A percentile compares a stretch with the other conserved stretches of the same genome.
phyloP scores from a whole-genome alignment of 1,140 invertebrate genomes.

The Drosophila takahashii region DNA sequence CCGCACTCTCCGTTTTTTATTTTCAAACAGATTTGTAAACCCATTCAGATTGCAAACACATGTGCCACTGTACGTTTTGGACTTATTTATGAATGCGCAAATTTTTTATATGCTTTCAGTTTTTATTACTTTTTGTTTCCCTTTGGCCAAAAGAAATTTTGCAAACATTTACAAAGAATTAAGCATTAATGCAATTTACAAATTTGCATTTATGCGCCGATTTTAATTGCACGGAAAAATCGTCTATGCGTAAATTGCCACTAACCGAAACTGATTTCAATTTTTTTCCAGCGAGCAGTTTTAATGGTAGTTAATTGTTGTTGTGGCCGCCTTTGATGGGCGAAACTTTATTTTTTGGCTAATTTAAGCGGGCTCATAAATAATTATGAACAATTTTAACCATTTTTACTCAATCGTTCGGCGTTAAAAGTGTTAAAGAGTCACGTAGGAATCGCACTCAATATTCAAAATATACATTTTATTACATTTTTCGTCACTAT shows the following conservation, averaged over 20 bases:
- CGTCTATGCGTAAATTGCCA: constrained; percentile 46
- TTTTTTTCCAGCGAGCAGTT: constrained; percentile 22
- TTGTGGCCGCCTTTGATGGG: constrained; percentile 1
- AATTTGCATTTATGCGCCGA: constrained; percentile 53
- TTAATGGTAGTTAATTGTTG: constrained; percentile 33
- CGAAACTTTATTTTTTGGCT: background rate
- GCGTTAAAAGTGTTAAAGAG: background rate
- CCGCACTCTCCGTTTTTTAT: background rate
- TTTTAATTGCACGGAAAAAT: constrained; percentile 70
- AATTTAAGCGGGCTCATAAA: constrained; percentile 4
- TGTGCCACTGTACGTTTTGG: background rate
- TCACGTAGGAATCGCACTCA: too few relatives aligned
- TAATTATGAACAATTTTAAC: background rate
- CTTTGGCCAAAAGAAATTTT: constrained; percentile 42
- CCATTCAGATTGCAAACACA: constrained; percentile 1
- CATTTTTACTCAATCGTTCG: background rate
- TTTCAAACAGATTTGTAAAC: background rate
- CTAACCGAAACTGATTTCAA: constrained; percentile 36
- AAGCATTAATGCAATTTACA: constrained; percentile 72
- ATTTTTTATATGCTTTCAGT: constrained; percentile 2
- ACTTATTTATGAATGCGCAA: constrained; percentile 7
- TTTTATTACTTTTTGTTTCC: constrained; percentile 46
- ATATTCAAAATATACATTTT: too few relatives aligned
- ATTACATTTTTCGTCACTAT: too few relatives aligned
- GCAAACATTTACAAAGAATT: constrained; percentile 68